phyloP scores from a whole-genome alignment of 64 coral and sea anemone genomes.

The Pachyseris speciosa region DNA sequence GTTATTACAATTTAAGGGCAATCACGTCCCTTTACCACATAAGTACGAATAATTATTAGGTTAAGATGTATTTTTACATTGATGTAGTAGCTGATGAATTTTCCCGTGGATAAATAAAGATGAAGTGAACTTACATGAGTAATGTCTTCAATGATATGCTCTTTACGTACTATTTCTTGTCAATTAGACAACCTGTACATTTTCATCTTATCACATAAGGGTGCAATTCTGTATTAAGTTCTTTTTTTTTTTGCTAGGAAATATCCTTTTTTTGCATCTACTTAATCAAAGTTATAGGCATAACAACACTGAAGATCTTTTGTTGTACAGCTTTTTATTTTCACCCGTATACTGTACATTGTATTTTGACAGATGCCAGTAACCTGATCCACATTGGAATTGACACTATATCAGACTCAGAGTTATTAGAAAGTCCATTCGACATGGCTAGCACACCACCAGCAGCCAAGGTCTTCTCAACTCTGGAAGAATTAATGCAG shows the following conservation, averaged over 20 bases:
- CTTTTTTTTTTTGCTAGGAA: neutral
- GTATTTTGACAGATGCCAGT: slow-evolving; percentile 2
- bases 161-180: neutral
- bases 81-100: neutral
- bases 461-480: slow-evolving; percentile 18
- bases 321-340: too few species aligned
- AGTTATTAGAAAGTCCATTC: slow-evolving; percentile 32
- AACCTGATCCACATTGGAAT: slow-evolving; percentile 5
- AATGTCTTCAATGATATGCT: neutral
- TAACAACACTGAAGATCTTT: neutral
- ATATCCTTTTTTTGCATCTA: neutral
- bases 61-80: neutral
- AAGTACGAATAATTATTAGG: neutral
- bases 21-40: neutral
- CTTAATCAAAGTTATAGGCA: neutral
- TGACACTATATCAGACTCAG: slow-evolving; percentile 35
- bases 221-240: neutral
- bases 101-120: neutral
- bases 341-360: neutral
- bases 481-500: slow-evolving; percentile 35
- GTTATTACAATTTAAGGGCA: neutral
- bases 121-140: neutral
- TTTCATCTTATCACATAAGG: neutral
- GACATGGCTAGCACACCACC: slow-evolving; percentile 2
- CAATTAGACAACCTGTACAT: neutral